Evolutionary conservation across 2,113 vertebrate genomes (phyloP), one percentile per base, ranked within the genome.

Genomic region (Galbula dea): DNA sequence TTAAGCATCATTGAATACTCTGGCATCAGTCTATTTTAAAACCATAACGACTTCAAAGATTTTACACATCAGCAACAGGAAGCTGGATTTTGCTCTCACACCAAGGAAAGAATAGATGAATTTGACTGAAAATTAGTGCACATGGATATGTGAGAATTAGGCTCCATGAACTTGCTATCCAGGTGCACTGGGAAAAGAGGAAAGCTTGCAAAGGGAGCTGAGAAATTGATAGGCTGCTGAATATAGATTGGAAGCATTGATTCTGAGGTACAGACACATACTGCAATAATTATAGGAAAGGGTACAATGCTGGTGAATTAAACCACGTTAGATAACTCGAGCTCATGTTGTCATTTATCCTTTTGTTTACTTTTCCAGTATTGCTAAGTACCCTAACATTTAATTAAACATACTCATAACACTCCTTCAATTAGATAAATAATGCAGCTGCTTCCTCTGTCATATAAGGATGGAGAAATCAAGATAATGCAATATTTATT

Each of bases 401-500:
- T 93, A 95, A 90, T 94, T 93, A 94, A 94, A 85, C 71, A 88
- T 55, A 83, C 36, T 83, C 4, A 1, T 39, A 93, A 85, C 55
- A 34, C 71, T 88, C 69, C 48, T 83, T 91, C 89, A 85, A 94
- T 94, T 94, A 96, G 87, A 88, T 92, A 92, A 96, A 95, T 95
- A 95, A 95, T 86, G 82, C 75, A 89, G 82, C 72, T 92, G 52
- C 65, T 83, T 89, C 67, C 79, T 83, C 59, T 18, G 9, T 59
- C 89, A 52, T 41, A 66, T 45, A 82, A 85, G 51, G 57, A 83
- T 46, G 39, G 46, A 72, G 55, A 92, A 89, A 88, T 79, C 72
- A 92, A 82, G 89, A 92, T 54, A 93, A 95, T 79, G 79, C 43
- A 95, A 74, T 85, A 94, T 94, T 95, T 95, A 94, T 96, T 94